Conservation (phyloP, 2,113 vertebrate genomes). For the Notiomystis cincta region DNA sequence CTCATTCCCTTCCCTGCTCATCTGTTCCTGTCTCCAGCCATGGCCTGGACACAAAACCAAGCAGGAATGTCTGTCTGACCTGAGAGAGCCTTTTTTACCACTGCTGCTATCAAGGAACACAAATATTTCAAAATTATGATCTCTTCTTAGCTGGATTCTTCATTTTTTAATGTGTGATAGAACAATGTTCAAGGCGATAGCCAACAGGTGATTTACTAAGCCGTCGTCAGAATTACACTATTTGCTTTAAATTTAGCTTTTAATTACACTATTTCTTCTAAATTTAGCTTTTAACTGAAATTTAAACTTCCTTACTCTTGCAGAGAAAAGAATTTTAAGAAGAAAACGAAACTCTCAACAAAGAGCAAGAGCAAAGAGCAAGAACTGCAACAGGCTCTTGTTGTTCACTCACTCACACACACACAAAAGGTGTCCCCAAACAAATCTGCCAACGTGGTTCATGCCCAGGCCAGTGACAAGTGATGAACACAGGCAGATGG, state of each 20-base stretch:
- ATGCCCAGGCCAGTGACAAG: background rate
- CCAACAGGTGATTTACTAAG: background rate
- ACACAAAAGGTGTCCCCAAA: background rate
- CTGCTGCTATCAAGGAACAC: background rate
- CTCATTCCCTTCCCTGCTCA: background rate
- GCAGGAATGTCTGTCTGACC: background rate
- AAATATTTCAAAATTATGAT: background rate
- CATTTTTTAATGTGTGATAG: background rate
- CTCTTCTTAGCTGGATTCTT: background rate
- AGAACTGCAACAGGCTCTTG: background rate
- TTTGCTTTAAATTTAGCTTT: background rate
- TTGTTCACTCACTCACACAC: background rate
- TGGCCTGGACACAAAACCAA: background rate
- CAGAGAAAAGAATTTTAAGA: background rate
- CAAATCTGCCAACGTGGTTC: rapidly evolving
- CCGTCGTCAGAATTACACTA: background rate
- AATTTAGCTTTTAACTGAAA: background rate
- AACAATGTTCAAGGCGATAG: background rate
- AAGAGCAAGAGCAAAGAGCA: background rate
- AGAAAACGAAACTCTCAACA: background rate
- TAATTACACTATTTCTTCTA: background rate
- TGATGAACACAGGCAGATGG: background rate
- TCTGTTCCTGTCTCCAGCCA: background rate
- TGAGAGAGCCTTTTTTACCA: background rate
- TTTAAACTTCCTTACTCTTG: background rate